Percentiles rank a stretch among this genome's conserved stretches.
phyloP scores from a whole-genome alignment of 2,113 vertebrate species.

The Lepus americanus region DNA sequence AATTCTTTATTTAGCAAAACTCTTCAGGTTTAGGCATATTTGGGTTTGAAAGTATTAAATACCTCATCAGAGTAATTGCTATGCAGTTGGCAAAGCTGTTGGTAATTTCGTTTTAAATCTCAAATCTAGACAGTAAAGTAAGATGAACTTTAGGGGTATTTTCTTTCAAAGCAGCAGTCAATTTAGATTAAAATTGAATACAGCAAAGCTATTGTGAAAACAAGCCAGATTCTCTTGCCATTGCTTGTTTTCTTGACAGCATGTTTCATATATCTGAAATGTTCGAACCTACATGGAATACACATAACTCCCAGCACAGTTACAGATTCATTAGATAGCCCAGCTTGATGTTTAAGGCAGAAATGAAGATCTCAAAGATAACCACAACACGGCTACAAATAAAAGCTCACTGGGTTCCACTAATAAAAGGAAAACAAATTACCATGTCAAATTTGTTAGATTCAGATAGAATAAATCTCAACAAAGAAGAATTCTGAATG shows the following conservation, averaged over 20 bases:
- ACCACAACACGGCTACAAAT: slow-evolving; percentile 83
- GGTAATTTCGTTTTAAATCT: slow-evolving; percentile 83
- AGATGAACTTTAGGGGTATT: slow-evolving; percentile 84
- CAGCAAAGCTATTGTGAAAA: slow-evolving; percentile 81
- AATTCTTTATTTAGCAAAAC: slow-evolving; percentile 76
- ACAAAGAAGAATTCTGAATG: slow-evolving; percentile 82
- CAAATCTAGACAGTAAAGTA: slow-evolving; percentile 84
- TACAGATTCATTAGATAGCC: slow-evolving; percentile 89
- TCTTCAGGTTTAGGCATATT: slow-evolving; percentile 76
- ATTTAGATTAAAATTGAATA: slow-evolving; percentile 88
- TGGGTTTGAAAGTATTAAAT: slow-evolving; percentile 77
- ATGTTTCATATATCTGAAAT: slow-evolving; percentile 85
- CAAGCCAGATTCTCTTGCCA: slow-evolving; percentile 76
- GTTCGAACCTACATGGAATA: slow-evolving; percentile 78
- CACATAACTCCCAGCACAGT: slow-evolving; percentile 81
- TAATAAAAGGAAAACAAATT: slow-evolving; percentile 90
- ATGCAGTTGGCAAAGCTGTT: slow-evolving; percentile 79
- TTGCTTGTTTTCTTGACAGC: slow-evolving; percentile 88
- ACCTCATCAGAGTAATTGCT: slow-evolving; percentile 81
- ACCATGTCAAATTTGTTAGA: slow-evolving; percentile 87
- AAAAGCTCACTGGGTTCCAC: slow-evolving; percentile 86
- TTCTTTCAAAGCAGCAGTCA: slow-evolving; percentile 87
- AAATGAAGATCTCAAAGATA: slow-evolving; percentile 88
- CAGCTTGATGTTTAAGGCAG: slow-evolving; percentile 89
- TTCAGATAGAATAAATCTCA: slow-evolving; percentile 85